phyloP scores from a whole-genome alignment of 2,113 vertebrate genomes.

The Pitta sordida region DNA sequence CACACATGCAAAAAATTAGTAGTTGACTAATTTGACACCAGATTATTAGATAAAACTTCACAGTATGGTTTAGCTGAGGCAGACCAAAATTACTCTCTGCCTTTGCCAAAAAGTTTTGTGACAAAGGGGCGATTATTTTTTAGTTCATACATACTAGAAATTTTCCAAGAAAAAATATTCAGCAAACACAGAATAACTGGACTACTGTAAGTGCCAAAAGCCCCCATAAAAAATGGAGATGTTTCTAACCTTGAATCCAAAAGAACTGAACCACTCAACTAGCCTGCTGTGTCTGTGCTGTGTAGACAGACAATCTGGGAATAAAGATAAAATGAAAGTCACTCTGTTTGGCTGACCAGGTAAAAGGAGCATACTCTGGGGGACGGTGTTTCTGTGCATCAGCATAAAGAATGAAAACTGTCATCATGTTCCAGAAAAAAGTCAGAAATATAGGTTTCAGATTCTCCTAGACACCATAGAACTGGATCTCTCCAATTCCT shows the following conservation, averaged over 20 bases:
- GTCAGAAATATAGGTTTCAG: not conserved
- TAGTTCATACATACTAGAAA: not conserved
- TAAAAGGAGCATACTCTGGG: not conserved
- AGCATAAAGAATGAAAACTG: not conserved
- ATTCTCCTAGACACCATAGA: not conserved
- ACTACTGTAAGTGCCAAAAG: not conserved
- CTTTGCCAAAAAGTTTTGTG: not conserved
- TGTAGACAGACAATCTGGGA: not conserved
- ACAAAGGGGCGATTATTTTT: not conserved
- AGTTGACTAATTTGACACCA: not conserved
- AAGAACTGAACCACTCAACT: not conserved
- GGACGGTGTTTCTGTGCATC: not conserved
- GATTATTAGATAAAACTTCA: not conserved
- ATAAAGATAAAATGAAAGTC: not conserved
- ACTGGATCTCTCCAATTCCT: not conserved
- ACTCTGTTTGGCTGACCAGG: not conserved
- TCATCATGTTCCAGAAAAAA: not conserved
- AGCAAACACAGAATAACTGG: not conserved
- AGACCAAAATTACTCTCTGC: not conserved
- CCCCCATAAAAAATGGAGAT: not conserved
- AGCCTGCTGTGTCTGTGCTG: not conserved
- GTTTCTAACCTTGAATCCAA: not conserved
- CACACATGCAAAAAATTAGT: not conserved
- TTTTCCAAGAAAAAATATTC: not conserved
- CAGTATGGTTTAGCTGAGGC: not conserved